phyloP scores from a whole-genome alignment of 1,140 invertebrate genomes.

The Diorhabda elongata region DNA sequence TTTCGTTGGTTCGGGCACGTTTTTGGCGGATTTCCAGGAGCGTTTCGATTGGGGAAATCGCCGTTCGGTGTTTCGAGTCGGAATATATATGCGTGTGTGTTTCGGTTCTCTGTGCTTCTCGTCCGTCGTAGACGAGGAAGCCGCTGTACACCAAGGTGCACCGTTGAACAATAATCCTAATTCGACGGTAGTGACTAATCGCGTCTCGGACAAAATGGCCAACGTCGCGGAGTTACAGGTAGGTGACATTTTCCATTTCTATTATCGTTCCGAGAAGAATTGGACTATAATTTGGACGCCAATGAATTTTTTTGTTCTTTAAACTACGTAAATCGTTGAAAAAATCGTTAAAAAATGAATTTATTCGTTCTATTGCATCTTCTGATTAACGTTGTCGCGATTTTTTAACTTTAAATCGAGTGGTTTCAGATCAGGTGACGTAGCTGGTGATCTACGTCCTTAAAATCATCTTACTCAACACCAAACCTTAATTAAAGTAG shows the following conservation, averaged over 20 bases:
- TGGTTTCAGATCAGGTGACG: too few species aligned
- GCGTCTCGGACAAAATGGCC: slow-evolving; percentile 25
- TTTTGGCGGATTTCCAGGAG: slow-evolving; percentile 6
- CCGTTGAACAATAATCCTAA: slow-evolving; percentile 33
- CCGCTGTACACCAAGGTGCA: slow-evolving; percentile 39
- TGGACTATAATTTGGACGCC: too few species aligned
- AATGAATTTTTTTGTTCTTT: too few species aligned
- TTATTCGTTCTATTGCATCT: too few species aligned
- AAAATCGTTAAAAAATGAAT: too few species aligned
- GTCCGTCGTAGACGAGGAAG: slow-evolving; percentile 72
- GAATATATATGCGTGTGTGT: slow-evolving; percentile 73
- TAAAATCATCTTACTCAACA: too few species aligned
- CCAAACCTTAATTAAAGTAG: too few species aligned
- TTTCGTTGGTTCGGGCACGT: background rate
- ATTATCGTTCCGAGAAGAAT: too few species aligned
- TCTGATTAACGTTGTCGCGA: too few species aligned
- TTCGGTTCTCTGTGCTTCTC: slow-evolving; percentile 80
- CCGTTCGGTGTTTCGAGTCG: background rate
- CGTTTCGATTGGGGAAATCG: background rate
- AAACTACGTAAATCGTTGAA: too few species aligned
- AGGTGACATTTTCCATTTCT: background rate
- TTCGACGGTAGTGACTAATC: slow-evolving; percentile 40
- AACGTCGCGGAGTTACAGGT: slow-evolving; percentile 18
- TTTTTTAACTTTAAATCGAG: too few species aligned
- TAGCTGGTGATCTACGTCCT: too few species aligned